Base-by-base conservation (phyloP, 37 sponge, comb jelly and placozoan genomes). In the Tethya wilhelma region DNA sequence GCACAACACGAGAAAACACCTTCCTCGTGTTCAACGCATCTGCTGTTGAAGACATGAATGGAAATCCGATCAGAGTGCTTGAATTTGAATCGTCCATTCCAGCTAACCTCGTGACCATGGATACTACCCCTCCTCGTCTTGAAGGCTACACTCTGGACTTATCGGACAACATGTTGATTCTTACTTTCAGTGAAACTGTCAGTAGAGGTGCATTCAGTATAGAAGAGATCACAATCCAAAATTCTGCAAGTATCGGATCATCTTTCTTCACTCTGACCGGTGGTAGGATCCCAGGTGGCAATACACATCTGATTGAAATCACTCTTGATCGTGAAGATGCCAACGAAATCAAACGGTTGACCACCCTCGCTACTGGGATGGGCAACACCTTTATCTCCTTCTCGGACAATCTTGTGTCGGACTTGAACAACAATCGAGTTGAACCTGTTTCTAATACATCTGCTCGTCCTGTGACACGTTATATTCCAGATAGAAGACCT, bases 141-240 rank as follows among this genome's bases (percentile, higher is more conserved):
- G 44, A 40, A 2, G 69, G 67, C 56, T 90, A 64, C 40, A 78
- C 79, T 0, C 78, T 96, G 19, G 79, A 96, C 58, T 71, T 96
- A 33, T 80, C 85, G 19, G 31, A 37, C 14, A 78, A 88, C 30
- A 31, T 45, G 34, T 94, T 96, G 6, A 73, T 74, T 22, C 68
- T 96, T 31, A 73, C 79, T 14, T 93, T 96, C 83, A 75, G 77
- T 72, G 97, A 96, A 73, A 84, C 97, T 11, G 86, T 96, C 5
- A 84, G 79, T 53, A 64, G 76, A 32, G 28, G 8, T 0, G 43
- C 84, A 30, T 79, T 96, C 5, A 40, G 81, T 49, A 38, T 68
- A 2, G 64, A 49, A 14, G 66, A 70, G 49, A 80, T 96, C 64
- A 81, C 66, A 20, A 60, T 96, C 38, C 94, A 92, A 60, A 89